Evolutionary conservation across 2,113 vertebrate species (phyloP).

Genomic region (Etia nguti): DNA sequence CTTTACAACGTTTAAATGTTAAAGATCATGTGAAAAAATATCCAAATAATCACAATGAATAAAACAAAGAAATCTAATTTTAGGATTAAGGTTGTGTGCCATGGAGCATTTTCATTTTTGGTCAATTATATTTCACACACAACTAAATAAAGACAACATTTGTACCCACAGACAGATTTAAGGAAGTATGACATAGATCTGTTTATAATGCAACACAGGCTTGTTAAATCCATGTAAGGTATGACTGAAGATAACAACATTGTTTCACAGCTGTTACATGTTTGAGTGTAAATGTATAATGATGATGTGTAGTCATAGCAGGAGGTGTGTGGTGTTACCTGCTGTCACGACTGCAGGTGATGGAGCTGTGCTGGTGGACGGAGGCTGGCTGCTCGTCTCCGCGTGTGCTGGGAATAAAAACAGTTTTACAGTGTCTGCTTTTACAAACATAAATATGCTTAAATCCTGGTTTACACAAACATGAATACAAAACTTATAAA

Average conservation of each 20-base stretch:
- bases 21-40: fast-evolving
- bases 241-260: not conserved
- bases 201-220: not conserved
- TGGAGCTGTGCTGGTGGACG: not conserved
- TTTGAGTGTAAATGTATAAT: fast-evolving
- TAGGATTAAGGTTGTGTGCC: not conserved
- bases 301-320: too few species aligned
- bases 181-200: not conserved
- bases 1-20: fast-evolving
- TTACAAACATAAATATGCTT: not conserved
- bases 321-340: not conserved
- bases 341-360: not conserved
- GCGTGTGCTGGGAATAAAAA: not conserved
- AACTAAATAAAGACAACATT: not conserved
- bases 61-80: fast-evolving
- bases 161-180: not conserved
- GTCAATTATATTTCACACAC: not conserved
- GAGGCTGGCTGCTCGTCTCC: not conserved
- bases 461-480: not conserved
- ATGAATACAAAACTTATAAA: fast-evolving
- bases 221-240: not conserved
- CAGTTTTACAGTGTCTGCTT: not conserved
- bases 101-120: not conserved
- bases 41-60: not conserved
- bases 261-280: not conserved